Base-by-base conservation (phyloP, 2,888 invertebrate genomes). In the Petrophora chlorosata region DNA sequence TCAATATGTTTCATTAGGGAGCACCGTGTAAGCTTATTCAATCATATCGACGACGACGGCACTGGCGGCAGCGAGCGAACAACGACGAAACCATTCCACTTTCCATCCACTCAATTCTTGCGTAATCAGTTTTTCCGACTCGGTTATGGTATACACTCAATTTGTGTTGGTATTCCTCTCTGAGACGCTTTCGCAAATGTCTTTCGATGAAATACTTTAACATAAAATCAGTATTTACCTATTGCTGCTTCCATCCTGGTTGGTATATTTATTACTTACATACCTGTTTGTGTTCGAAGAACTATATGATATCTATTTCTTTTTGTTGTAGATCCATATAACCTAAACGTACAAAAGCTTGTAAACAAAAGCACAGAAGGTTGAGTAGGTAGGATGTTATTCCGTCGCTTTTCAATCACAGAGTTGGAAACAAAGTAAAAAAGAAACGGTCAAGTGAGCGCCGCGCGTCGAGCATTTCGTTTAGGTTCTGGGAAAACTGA, bases 1-100 rank as follows among this genome's bases (percentile, higher is more conserved):
- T 87, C 89, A 88, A 89, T 89, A 89, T 87, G 88, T 89, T 89
- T 90, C 88, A 89, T 90, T 89, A 90, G 78, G 79, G 71, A 81
- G 79, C 73, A 64, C 82, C 79, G 79, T 73, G 80, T 73, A 78
- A 79, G 84, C 78, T 90, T 85, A 90, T 90, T 90, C 83, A 88
- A 90, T 90, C 85, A 90, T 79, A 84, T 79, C 76, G 76, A 70
- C 76, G 73, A 76, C 71, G 73, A 55, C 56, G 73, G 55, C 54
- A 59, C 76, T 73, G 69, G 74, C 76, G 76, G 71, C 71, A 38
- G 33, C 39, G 33, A 33, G 39, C 47, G 65, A 63, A 62, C 70
- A 71, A 61, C 74, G 61, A 67, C 67, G 63, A 58, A 61, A 59
- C 51, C 75, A 73, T 71, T 70, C 71, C 68, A 65, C 67, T 70